Percentiles rank a stretch among this genome's conserved stretches.
These are phyloP conservation scores for Epicauta chinensis DNA, from an alignment of 1,140 invertebrate genomes.

Conservation along the genomic window DNA sequence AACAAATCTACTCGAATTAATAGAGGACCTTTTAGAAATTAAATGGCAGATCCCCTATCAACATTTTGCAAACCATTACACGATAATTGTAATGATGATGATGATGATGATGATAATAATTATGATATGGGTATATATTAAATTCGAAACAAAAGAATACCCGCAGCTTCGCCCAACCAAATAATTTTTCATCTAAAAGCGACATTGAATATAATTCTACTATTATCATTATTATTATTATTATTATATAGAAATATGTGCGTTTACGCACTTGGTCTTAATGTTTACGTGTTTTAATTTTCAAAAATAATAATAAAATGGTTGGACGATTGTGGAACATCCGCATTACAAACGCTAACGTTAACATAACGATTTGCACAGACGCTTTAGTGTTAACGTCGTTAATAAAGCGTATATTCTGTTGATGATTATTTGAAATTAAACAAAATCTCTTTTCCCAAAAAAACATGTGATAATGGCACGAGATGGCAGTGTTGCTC, in stretches of 20 bases:
- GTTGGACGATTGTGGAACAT: background rate
- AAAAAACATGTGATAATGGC: conserved; percentile 32
- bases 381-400: conserved; percentile 14
- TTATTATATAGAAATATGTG: too few relatives aligned
- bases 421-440: background rate
- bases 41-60: background rate
- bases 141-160: background rate
- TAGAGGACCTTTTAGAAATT: background rate
- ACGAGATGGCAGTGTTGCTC: conserved; percentile 38
- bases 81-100: background rate
- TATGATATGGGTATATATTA: background rate
- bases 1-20: conserved; percentile 1
- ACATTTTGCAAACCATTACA: background rate
- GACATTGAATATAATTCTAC: too few relatives aligned
- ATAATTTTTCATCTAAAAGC: too few relatives aligned
- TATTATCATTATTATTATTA: too few relatives aligned
- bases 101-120: background rate
- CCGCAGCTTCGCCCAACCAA: background rate
- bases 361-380: background rate
- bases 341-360: background rate
- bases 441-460: background rate
- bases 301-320: too few relatives aligned
- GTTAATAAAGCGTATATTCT: too few relatives aligned
- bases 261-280: too few relatives aligned
- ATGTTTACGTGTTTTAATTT: too few relatives aligned